Evolutionary conservation across 2,113 vertebrate genomes (phyloP).

Genomic region (Antennarius striatus): DNA sequence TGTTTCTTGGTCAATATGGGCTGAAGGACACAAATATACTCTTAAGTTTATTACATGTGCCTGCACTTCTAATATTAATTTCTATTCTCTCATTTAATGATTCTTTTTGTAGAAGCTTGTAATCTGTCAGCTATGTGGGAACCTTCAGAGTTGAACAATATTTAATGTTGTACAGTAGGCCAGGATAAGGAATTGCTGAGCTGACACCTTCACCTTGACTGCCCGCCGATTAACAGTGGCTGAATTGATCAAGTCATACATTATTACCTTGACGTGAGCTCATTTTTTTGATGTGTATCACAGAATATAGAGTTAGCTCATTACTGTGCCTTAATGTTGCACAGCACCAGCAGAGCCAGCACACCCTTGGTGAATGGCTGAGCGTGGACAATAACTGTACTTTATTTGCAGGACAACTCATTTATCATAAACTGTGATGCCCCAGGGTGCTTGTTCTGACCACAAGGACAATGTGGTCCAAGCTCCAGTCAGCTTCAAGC

Average conservation of each 20-base stretch:
- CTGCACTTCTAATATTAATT: conserved; percentile 23
- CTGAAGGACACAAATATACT: conserved; percentile 6
- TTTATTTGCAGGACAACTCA: conserved; percentile 68
- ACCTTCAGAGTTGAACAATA: conserved; percentile 34
- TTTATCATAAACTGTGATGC: conserved; percentile 59
- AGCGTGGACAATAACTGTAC: conserved; percentile 60
- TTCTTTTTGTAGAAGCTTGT: conserved; percentile 4
- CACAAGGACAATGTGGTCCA: conserved; percentile 64
- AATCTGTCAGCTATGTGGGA: conserved; percentile 19
- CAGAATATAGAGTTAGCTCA: conserved; percentile 9
- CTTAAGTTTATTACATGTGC: conserved; percentile 7
- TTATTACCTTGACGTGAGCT: conserved; percentile 23
- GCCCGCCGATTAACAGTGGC: conserved; percentile 20
- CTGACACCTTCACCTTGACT: conserved; percentile 9
- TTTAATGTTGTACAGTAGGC: conserved; percentile 10
- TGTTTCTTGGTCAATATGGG: conserved; percentile 20
- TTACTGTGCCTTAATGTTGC: conserved; percentile 33
- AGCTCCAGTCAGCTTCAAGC: conserved; percentile 60
- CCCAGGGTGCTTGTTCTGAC: conserved; percentile 61
- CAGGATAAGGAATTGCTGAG: conserved; percentile 10
- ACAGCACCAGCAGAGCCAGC: conserved; percentile 25
- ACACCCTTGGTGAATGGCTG: conserved; percentile 32
- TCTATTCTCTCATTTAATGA: conserved; percentile 14
- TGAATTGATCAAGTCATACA: conserved; percentile 17
- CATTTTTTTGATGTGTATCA: conserved; percentile 19